phyloP scores from a whole-genome alignment of 1,140 invertebrate species.

The Muscidifurax raptorellus region DNA sequence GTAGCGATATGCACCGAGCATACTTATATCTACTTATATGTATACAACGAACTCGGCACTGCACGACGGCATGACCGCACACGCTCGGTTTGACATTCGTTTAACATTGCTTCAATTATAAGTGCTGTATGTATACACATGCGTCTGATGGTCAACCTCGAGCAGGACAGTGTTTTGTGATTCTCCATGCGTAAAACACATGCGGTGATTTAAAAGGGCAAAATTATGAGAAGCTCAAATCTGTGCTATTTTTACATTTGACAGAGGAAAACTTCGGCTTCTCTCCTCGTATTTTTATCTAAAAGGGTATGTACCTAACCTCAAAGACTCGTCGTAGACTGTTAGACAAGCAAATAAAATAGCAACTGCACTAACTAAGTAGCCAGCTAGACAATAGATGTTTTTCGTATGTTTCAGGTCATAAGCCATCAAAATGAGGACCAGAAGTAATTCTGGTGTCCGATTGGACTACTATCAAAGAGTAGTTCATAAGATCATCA shows the following conservation, averaged over 20 bases:
- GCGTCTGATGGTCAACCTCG: background rate
- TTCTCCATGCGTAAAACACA: background rate
- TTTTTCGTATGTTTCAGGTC: background rate
- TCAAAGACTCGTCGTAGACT: background rate
- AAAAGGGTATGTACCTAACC: conserved; percentile 37
- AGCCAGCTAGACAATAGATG: too few relatives aligned
- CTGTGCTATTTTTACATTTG: background rate
- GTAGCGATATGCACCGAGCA: too few relatives aligned
- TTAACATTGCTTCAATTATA: conserved; percentile 44
- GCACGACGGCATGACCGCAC: too few relatives aligned
- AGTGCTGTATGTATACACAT: background rate
- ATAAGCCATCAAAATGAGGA: conserved; percentile 84
- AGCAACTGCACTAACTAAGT: too few relatives aligned
- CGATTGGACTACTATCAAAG: conserved; percentile 96
- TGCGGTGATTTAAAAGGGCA: background rate
- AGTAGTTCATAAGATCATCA: conserved; percentile 92
- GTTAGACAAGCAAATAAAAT: too few relatives aligned
- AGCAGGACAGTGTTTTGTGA: background rate
- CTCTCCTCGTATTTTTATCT: background rate
- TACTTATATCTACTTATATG: too few relatives aligned
- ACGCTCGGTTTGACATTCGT: conserved; percentile 47
- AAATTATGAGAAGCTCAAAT: background rate
- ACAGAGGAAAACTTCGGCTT: background rate
- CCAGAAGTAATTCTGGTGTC: conserved; percentile 94
- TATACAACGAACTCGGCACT: too few relatives aligned